Base-by-base conservation (phyloP, 2,797 vertebrate species). In the Hypotaenidia okinawae region DNA sequence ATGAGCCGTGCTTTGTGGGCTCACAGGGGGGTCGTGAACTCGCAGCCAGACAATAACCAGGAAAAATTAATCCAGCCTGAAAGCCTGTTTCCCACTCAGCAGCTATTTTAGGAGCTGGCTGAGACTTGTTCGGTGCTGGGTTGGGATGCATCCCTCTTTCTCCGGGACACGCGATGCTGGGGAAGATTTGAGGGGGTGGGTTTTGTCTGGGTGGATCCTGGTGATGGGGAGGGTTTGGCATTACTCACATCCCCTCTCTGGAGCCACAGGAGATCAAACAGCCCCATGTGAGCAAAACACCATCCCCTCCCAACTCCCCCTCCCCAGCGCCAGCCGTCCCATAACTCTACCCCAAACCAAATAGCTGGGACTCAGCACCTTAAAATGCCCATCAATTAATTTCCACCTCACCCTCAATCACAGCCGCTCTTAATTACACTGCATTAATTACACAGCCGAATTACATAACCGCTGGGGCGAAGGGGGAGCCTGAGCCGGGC, bases 31-130 rank as follows among this genome's bases (percentile, higher is more conserved):
- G 88, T 63, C 2, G 17, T 90, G 92, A 94, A 96, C 90, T 85
- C 1, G 0, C 75, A 74, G 93, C 73, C 88, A 90, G 94, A 89
- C 93, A 95, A 92, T 84, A 95, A 93, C 91, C 78, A 91, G 86
- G 90, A 93, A 95, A 95, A 92, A 83, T 74, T 74, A 87, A 87
- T 88, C 82, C 63, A 30, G 57, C 59, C 69, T 78, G 68, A 92
- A 84, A 88, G 82, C n/a, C 76, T 41, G 49, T 73, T 94, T 94
- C 94, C 82, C 73, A 41, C 69, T 95, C 23, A 1, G n/a, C 2
- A 1, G 33, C 61, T 93, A 67, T 84, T 94, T 79, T 49, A 43
- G 82, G 82, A 94, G 82, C 54, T 68, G 81, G 69, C 61, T 47
- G 33, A 1, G 1, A 47, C 84, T 86, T 55, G 43, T 87, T 89